These are phyloP conservation scores for Baccha elongata DNA, from an alignment of 2,888 invertebrate genomes.

Conservation along the genomic window DNA sequence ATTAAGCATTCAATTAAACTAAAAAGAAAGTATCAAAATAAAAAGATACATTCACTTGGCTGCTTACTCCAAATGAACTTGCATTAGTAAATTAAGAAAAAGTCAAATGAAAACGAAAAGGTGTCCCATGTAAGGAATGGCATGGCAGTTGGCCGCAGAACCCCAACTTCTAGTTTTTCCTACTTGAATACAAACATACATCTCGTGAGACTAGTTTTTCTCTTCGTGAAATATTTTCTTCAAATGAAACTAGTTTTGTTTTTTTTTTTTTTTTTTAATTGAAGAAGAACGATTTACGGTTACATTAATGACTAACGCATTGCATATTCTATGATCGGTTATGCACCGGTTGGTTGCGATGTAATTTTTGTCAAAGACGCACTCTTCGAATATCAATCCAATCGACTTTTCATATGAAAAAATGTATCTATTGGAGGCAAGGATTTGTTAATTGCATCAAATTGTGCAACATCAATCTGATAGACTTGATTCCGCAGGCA, in stretches of 20 bases:
- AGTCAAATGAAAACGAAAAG: conserved; percentile 59
- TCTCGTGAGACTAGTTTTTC: conserved; percentile 3
- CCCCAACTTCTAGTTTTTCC: conserved; percentile 29
- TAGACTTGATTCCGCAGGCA: background rate
- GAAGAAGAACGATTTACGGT: conserved; percentile 38
- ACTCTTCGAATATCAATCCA: background rate
- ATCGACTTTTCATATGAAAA: background rate
- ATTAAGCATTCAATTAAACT: background rate
- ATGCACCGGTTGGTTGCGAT: background rate
- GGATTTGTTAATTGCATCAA: background rate
- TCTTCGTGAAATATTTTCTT: conserved; percentile 29
- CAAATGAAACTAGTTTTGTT: conserved; percentile 33
- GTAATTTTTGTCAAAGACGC: background rate
- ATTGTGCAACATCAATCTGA: conserved; percentile 1
- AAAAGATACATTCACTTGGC: background rate
- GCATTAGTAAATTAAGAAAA: conserved; percentile 42
- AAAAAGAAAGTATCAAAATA: conserved; percentile 21
- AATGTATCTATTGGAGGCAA: background rate
- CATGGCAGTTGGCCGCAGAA: conserved; percentile 17
- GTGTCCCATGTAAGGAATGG: conserved; percentile 40
- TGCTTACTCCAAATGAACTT: conserved; percentile 3
- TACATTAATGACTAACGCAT: conserved; percentile 26
- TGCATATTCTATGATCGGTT: conserved; percentile 20
- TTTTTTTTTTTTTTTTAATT: conserved; percentile 8
- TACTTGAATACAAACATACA: conserved; percentile 7